A percentile compares a stretch with the other conserved stretches of the same genome.
phyloP scores from a whole-genome alignment of 2,797 vertebrate species.

The Myioborus miniatus region DNA sequence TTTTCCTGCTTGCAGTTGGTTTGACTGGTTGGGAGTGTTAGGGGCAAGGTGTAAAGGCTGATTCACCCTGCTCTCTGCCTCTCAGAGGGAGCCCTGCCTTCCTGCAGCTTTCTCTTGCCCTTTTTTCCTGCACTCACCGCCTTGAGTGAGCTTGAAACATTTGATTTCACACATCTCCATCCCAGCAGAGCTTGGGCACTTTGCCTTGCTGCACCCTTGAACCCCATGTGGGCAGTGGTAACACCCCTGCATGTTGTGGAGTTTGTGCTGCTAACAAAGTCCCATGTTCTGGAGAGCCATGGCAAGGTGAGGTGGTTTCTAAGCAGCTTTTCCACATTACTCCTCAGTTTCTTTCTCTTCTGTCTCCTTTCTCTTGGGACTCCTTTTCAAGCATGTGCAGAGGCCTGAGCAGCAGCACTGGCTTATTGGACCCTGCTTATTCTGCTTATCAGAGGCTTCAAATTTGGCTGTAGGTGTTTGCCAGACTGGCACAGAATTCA shows the following conservation, averaged over 20 bases:
- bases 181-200: neutral
- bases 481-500: neutral
- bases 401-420: neutral
- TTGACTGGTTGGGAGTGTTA: neutral
- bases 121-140: neutral
- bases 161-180: neutral
- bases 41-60: neutral
- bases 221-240: neutral
- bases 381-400: neutral
- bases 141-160: neutral
- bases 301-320: neutral
- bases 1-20: neutral
- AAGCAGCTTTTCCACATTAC: neutral
- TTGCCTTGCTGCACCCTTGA: neutral
- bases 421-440: neutral
- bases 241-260: rapidly evolving
- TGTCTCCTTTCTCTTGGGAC: neutral
- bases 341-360: neutral
- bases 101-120: neutral
- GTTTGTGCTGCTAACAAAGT: neutral
- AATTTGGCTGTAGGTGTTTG: neutral
- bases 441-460: neutral
- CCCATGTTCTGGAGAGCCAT: rapidly evolving
- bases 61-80: neutral
- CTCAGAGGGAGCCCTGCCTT: neutral